Percentiles rank a stretch among this genome's conserved stretches.
Conservation (phyloP, 2,888 invertebrate genomes). For the Ophraella communa region DNA sequence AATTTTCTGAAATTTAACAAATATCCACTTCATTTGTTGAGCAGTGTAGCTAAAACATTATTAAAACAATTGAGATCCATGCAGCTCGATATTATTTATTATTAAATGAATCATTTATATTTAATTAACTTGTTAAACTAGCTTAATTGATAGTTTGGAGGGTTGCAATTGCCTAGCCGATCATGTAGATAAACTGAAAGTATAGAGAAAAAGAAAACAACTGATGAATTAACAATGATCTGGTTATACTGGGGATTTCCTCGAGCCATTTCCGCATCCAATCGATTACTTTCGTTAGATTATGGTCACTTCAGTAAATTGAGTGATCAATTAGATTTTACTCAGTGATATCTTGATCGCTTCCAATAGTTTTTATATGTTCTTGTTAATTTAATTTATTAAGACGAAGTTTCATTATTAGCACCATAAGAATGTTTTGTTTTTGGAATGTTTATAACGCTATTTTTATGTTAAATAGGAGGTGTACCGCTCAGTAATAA, state of each 20-base stretch:
- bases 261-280: neutral
- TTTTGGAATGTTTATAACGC: no score
- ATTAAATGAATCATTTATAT: no score
- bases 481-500: no score
- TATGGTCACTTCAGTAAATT: conserved; percentile 6
- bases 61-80: no score
- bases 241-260: conserved; percentile 1
- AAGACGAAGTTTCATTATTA: no score
- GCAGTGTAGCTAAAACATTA: no score
- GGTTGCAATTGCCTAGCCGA: neutral
- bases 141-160: no score
- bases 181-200: neutral
- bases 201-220: conserved; percentile 3
- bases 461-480: no score
- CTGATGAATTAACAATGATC: conserved; percentile 5
- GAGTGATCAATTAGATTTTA: neutral
- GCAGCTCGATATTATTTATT: no score
- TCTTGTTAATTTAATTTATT: neutral
- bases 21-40: no score
- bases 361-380: neutral
- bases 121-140: neutral
- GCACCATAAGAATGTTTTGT: neutral
- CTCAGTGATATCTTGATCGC: neutral
- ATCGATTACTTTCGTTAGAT: neutral
- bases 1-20: no score